Base-by-base conservation (phyloP, 1,140 invertebrate species). In the Lycorma delicatula region DNA sequence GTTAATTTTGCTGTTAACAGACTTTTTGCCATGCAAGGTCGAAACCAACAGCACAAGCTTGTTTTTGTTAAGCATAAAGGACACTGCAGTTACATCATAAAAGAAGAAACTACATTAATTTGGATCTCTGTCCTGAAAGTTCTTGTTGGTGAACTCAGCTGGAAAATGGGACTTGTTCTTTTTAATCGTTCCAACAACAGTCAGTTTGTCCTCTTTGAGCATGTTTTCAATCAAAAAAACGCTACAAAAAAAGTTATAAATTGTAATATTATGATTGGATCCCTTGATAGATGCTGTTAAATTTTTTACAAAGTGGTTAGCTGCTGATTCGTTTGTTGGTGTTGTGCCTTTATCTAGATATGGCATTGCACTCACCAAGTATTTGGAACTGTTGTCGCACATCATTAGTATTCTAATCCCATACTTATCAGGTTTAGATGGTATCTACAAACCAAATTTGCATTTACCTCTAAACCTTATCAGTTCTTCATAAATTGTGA, bases 371-470 rank as follows among this genome's bases (percentile, higher is more conserved):
- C 68, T 67, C 13, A 66, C 54, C 29, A 71, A 47, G 52, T 73
- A 72, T 23, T 64, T 61, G 7, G 60, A 67, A 49, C 38, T 41
- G 23, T 67, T 63, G 61, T 72, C 67, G 12, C 62, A 65, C 23
- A 71, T 58, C 31, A 56, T 61, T 29, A 66, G 29, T 41, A 74
- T 62, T 67, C 76, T 75, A 22, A 77, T 61, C 1, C 75, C 76
- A 63, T 47, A 64, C 27, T 58, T 66, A 60, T 44, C 60, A 53
- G 11, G 48, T 18, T 56, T 57, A 34, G 34, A 56, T 60, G 36
- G 36, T 16, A 41, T 41, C n/a, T 41, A 41, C 36, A 41, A 16
- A 16, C 36, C 3, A 41, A 41, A 41, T 41, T 41, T 41, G 36
- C 36, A 41, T 41, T 41, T 41, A 5, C 36, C 36, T 41, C 36